Percentiles rank a stretch among this genome's conserved stretches.
These are phyloP conservation scores for Galagoides demidoff DNA, from an alignment of 2,797 vertebrate species.

Conservation along the genomic window DNA sequence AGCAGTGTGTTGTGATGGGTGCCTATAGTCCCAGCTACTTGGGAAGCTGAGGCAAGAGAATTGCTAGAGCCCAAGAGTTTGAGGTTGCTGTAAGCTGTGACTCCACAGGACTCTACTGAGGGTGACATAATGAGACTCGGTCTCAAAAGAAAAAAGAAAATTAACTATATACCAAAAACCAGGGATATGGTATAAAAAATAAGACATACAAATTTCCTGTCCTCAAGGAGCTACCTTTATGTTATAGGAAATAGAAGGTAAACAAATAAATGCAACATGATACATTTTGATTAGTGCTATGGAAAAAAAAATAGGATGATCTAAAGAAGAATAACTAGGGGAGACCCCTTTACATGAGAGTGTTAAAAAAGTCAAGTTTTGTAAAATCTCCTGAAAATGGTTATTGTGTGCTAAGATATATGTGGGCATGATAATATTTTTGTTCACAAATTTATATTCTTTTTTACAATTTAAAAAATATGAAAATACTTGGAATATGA, in stretches of 20 bases:
- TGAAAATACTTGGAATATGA: neutral
- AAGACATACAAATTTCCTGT: neutral
- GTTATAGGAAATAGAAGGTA: neutral
- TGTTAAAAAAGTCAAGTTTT: neutral
- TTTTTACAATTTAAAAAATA: slow-evolving; percentile 37
- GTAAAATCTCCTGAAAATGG: slow-evolving; percentile 40
- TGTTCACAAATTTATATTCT: neutral
- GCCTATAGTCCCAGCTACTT: no score
- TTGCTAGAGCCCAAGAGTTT: no score
- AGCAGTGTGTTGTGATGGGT: no score
- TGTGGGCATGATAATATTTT: slow-evolving; percentile 2
- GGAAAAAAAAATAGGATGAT: neutral
- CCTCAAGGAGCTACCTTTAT: slow-evolving; percentile 16
- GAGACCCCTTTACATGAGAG: neutral
- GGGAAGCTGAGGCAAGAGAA: no score
- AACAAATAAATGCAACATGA: neutral
- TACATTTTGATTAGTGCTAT: neutral
- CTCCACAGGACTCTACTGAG: no score
- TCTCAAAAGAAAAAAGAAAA: no score
- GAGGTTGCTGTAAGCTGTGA: no score
- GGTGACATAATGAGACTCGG: no score
- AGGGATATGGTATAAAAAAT: neutral
- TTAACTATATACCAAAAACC: neutral
- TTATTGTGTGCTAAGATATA: slow-evolving; percentile 21
- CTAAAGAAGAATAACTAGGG: neutral